phyloP scores from a whole-genome alignment of 2,888 invertebrate genomes.

The Troides oblongomaculatus region DNA sequence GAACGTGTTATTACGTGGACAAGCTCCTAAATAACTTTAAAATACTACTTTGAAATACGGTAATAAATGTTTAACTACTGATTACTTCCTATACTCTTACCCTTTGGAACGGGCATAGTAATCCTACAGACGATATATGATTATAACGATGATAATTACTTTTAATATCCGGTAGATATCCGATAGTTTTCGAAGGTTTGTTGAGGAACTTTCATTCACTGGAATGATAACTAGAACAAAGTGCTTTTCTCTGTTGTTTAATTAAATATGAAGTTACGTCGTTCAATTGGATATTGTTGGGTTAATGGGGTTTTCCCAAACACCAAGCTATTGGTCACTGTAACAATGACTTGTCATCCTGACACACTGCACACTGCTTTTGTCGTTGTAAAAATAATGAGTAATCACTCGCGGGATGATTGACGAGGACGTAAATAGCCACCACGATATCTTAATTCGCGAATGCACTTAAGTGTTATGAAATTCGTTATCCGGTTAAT shows the following conservation, averaged over 20 bases:
- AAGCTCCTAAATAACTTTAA: background rate
- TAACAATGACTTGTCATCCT: slow-evolving; percentile 25
- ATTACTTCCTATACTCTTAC: background rate
- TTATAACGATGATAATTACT: too few relatives aligned
- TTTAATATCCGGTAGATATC: too few relatives aligned
- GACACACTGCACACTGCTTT: slow-evolving; percentile 24
- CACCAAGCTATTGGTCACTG: slow-evolving; percentile 8
- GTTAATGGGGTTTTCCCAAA: slow-evolving; percentile 25
- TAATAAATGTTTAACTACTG: background rate
- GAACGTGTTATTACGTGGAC: slow-evolving; percentile 27
- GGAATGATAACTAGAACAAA: too few relatives aligned
- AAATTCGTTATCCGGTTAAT: slow-evolving; percentile 13
- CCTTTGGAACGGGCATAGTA: too few relatives aligned
- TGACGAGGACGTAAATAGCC: slow-evolving; percentile 27
- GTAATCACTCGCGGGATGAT: slow-evolving; percentile 26
- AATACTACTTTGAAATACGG: background rate
- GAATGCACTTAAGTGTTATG: slow-evolving; percentile 25
- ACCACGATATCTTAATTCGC: slow-evolving; percentile 21
- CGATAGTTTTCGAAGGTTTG: too few relatives aligned
- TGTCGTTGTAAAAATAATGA: slow-evolving; percentile 30
- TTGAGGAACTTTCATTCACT: too few relatives aligned
- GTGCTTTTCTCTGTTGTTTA: too few relatives aligned
- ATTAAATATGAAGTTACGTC: too few relatives aligned
- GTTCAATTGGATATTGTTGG: background rate
- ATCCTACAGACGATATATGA: too few relatives aligned